These are phyloP conservation scores for Peromyscus aztecus DNA, from an alignment of 2,797 vertebrate genomes.

Conservation along the genomic window DNA sequence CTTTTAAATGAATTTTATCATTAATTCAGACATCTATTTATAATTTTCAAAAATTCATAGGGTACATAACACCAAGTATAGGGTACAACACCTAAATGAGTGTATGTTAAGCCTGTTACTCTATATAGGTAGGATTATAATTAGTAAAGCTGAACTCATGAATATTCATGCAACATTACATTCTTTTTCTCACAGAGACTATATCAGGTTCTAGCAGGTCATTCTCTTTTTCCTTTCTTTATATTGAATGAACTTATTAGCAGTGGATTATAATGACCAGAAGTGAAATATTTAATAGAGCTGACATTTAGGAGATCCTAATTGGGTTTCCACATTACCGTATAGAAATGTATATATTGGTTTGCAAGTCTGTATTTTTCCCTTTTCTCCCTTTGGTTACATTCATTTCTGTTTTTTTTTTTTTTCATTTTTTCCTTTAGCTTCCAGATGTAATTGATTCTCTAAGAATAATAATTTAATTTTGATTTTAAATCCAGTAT, in stretches of 20 bases:
- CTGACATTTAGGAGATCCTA: slow-evolving; percentile 66
- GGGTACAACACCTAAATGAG: not conserved
- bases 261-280: slow-evolving; percentile 32
- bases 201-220: slow-evolving; percentile 12
- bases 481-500: not conserved
- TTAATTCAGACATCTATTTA: slow-evolving; percentile 44
- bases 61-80: not conserved
- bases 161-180: slow-evolving; percentile 50
- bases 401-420: slow-evolving; percentile 15
- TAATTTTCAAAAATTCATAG: slow-evolving; percentile 14
- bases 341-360: slow-evolving; percentile 15
- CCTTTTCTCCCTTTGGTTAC: not conserved
- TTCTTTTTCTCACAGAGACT: slow-evolving; percentile 21
- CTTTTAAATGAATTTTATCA: slow-evolving; percentile 47
- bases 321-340: slow-evolving; percentile 27
- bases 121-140: slow-evolving; percentile 55
- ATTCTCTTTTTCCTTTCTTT: slow-evolving; percentile 53
- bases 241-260: slow-evolving; percentile 61
- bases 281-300: slow-evolving; percentile 56
- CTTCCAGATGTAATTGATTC: not conserved
- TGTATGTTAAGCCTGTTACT: slow-evolving; percentile 50
- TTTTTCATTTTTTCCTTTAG: slow-evolving; percentile 35
- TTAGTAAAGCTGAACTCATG: slow-evolving; percentile 56
- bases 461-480: not conserved
- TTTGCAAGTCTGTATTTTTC: not conserved